Evolutionary conservation across 1,140 invertebrate species (phyloP).

Genomic region (Heliconius nattereri): DNA sequence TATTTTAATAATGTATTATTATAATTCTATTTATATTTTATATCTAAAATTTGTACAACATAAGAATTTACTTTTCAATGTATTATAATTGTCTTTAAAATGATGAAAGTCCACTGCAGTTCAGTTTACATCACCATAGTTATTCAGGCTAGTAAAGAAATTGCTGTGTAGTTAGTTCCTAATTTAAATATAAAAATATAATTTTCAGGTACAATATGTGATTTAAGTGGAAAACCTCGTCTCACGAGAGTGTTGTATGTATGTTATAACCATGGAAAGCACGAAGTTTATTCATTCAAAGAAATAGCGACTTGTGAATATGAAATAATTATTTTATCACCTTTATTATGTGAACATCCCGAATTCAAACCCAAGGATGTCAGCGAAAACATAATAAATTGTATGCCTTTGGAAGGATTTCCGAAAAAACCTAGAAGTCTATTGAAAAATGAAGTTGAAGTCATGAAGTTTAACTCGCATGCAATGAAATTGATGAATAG

Average conservation of each 20-base stretch:
- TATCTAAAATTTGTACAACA: too few relatives aligned
- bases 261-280: conserved; percentile 91
- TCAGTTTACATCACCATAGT: too few relatives aligned
- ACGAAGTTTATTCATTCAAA: conserved; percentile 96
- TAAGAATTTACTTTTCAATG: too few relatives aligned
- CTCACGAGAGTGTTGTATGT: conserved; percentile 91
- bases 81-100: too few relatives aligned
- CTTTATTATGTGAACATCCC: conserved; percentile 93
- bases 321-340: conserved; percentile 93
- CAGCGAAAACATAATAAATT: conserved; percentile 91
- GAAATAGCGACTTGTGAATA: conserved; percentile 97
- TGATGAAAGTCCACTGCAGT: too few relatives aligned
- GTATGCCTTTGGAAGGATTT: conserved; percentile 86
- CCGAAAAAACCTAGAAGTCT: conserved; percentile 89
- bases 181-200: background rate
- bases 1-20: too few relatives aligned
- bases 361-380: conserved; percentile 92
- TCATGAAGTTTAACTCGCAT: conserved; percentile 85
- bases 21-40: too few relatives aligned
- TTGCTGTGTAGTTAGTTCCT: too few relatives aligned
- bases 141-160: too few relatives aligned
- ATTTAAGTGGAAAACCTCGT: conserved; percentile 91
- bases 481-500: conserved; percentile 69
- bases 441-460: conserved; percentile 87
- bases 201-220: conserved; percentile 90